Evolutionary conservation across 2,888 invertebrate genomes (phyloP).

Genomic region (Stegophylla sp.): DNA sequence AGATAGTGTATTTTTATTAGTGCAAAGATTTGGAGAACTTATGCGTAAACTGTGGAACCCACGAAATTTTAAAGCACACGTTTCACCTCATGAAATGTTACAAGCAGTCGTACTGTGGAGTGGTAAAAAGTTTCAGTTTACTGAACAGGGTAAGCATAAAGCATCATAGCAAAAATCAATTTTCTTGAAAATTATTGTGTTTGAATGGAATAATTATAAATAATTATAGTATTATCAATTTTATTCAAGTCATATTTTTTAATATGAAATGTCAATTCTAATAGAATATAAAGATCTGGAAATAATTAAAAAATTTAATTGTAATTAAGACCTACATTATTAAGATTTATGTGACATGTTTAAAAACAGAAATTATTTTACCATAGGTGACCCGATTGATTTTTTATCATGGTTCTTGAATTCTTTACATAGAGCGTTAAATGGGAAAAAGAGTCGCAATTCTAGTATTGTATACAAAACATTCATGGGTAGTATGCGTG

Average conservation of each 20-base stretch:
- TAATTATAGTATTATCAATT: too few relatives aligned
- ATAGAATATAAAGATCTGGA: too few relatives aligned
- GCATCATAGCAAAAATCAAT: not conserved
- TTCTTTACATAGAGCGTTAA: slow-evolving; percentile 90
- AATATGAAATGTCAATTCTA: too few relatives aligned
- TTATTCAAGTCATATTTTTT: too few relatives aligned
- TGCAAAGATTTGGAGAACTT: slow-evolving; percentile 91
- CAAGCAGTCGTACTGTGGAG: slow-evolving; percentile 98
- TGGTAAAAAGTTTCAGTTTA: slow-evolving; percentile 96
- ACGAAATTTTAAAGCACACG: slow-evolving; percentile 97
- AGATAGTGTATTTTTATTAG: slow-evolving; percentile 88
- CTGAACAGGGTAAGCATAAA: slow-evolving; percentile 81
- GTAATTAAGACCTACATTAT: too few relatives aligned
- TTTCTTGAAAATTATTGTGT: too few relatives aligned
- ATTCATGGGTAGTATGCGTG: slow-evolving; percentile 90
- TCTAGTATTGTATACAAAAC: slow-evolving; percentile 94
- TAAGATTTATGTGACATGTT: not conserved
- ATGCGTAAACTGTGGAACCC: slow-evolving; percentile 99
- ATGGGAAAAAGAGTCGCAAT: slow-evolving; percentile 85
- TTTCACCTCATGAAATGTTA: slow-evolving; percentile 99
- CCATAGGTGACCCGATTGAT: slow-evolving; percentile 91
- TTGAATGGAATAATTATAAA: too few relatives aligned
- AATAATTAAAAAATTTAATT: too few relatives aligned
- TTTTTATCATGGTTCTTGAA: slow-evolving; percentile 99
- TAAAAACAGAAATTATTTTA: slow-evolving; percentile 48